Evolutionary conservation across 2,888 invertebrate species (phyloP).

Genomic region (Epirrita christyi): DNA sequence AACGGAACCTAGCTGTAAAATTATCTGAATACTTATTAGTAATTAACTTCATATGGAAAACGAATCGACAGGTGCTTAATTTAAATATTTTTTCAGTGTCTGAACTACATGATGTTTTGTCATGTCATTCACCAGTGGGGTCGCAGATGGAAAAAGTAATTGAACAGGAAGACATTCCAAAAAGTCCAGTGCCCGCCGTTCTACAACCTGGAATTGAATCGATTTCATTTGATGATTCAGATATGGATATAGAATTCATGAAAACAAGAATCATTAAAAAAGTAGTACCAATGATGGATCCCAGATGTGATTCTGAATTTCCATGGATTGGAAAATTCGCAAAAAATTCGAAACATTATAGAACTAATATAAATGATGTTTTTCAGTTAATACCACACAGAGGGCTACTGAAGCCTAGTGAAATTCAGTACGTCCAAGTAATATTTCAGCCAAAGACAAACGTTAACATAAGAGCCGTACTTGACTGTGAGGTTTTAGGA

Average conservation of each 20-base stretch:
- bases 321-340: conserved; percentile 67
- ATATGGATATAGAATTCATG: conserved; percentile 39
- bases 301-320: conserved; percentile 55
- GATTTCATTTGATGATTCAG: conserved; percentile 33
- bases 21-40: background rate
- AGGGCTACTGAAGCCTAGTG: conserved; percentile 80
- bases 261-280: conserved; percentile 55
- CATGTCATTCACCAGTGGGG: conserved; percentile 34
- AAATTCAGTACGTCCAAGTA: conserved; percentile 76
- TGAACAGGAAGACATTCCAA: conserved; percentile 30
- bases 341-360: conserved; percentile 43
- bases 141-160: conserved; percentile 39
- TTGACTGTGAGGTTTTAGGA: conserved; percentile 82
- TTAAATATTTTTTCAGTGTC: conserved; percentile 40
- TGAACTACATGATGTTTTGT: conserved; percentile 44
- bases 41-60: background rate
- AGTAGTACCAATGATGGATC: conserved; percentile 63
- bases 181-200: conserved; percentile 21
- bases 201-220: conserved; percentile 34
- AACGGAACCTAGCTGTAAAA: conserved; percentile 46
- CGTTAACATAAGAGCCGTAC: conserved; percentile 69
- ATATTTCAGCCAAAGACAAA: conserved; percentile 75
- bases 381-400: conserved; percentile 75
- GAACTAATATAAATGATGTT: conserved; percentile 61
- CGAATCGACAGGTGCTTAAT: background rate